Evolutionary conservation across 2,113 vertebrate species (phyloP), one percentile per base, ranked within the genome.

Genomic region (Megaptera novaeangliae): DNA sequence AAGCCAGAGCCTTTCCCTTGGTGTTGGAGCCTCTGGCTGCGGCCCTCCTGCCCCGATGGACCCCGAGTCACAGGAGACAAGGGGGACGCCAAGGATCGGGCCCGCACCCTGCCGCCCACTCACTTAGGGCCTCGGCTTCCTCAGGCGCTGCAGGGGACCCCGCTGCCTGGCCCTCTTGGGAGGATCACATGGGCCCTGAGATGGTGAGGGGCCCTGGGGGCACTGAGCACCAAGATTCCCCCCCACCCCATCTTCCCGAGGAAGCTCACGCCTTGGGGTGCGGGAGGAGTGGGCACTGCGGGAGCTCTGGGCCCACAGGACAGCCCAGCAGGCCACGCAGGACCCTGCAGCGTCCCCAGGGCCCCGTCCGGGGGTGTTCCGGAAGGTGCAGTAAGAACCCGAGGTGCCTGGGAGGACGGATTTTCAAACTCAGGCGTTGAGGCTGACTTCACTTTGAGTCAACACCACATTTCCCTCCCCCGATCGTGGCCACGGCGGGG

Each of bases 401-500:
- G 31, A 44, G 85, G 52, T 23, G 36, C 36, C 36, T 29, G 6
- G 57, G 29, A 25, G 71, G 55, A 61, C 18, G 6, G 14, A 11
- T 20, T 68, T 46, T 36, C 87, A 63, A n/a, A 63, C 20, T 18
- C 3, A 0, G 55, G 2, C 31, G 87, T 18, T 25, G 34, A 89
- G 55, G 41, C 6, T 41, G 41, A 39, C 39, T 46, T 49, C 63
- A 36, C 31, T 9, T 44, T 34, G 63, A 49, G 44, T 31, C 2
- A 5, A 29, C 13, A 1, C 61, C 13, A 15, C 21, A 3, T 39
- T 5, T 23, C 20, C 57, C 57, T 20, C 9, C 31, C 5, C 57
- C 0, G 5, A 25, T 36, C 86, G 21, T 13, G 57, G 57, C 27
- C 17, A 2, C 18, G 27, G 57, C 0, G 0, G 74, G 80, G 36